phyloP scores from a whole-genome alignment of 1,140 invertebrate genomes.

The Macrotrachela quadricornifera region DNA sequence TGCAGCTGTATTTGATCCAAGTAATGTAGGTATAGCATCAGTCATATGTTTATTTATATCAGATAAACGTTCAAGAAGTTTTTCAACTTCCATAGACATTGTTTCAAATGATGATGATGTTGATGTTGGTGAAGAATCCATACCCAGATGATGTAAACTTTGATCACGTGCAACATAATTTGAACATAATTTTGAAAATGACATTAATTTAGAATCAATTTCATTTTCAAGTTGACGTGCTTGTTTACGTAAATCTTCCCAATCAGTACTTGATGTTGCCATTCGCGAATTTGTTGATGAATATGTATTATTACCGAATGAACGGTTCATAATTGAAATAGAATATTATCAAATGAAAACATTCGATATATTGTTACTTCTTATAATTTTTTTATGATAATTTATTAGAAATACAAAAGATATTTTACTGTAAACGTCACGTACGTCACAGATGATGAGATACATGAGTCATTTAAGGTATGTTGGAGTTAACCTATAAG shows the following conservation, averaged over 20 bases:
- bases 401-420: too few species aligned
- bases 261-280: too few species aligned
- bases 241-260: constrained; percentile 64
- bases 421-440: too few species aligned
- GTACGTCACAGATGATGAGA: too few species aligned
- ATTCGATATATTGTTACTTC: too few species aligned
- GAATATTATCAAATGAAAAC: too few species aligned
- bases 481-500: too few species aligned
- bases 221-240: constrained; percentile 82
- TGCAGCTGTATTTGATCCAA: background rate
- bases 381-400: too few species aligned
- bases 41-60: constrained; percentile 9
- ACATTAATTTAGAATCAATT: constrained; percentile 78
- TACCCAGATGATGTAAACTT: constrained; percentile 15
- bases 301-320: too few species aligned
- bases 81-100: constrained; percentile 69
- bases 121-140: constrained; percentile 57
- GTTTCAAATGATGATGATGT: constrained; percentile 60
- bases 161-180: constrained; percentile 13
- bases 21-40: background rate
- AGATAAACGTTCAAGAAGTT: constrained; percentile 54
- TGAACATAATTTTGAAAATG: constrained; percentile 75
- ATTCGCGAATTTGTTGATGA: too few species aligned
- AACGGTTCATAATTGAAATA: too few species aligned
- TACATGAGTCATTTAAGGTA: too few species aligned